Conservation (phyloP, 2,888 invertebrate genomes). For the Parascotia fuliginaria region DNA sequence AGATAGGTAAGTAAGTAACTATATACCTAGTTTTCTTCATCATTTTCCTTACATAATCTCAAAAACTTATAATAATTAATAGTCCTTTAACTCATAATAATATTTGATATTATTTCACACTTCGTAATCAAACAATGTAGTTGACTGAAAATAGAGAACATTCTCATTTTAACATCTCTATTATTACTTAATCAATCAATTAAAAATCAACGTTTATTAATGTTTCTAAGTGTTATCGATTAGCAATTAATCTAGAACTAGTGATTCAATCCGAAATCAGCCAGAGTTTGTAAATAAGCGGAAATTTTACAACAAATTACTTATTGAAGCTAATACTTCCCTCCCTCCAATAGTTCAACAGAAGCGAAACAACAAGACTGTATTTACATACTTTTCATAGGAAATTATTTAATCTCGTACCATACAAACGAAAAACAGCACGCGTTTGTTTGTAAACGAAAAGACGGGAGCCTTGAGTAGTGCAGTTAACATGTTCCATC, state of each 20-base stretch:
- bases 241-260: not conserved
- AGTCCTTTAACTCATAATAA: no score
- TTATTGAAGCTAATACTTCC: slow-evolving; percentile 3
- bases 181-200: not conserved
- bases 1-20: no score
- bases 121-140: no score
- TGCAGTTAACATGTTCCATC: slow-evolving; percentile 76
- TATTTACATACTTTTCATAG: slow-evolving; percentile 66
- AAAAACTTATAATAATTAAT: no score
- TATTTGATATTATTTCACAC: no score
- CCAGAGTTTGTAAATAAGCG: slow-evolving; percentile 4
- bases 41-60: no score
- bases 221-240: not conserved
- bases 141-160: no score
- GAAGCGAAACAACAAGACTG: slow-evolving; percentile 48
- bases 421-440: slow-evolving; percentile 73
- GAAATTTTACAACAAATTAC: slow-evolving; percentile 15
- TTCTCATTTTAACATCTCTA: not conserved
- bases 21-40: no score
- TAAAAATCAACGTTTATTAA: not conserved
- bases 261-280: slow-evolving; percentile 4
- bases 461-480: slow-evolving; percentile 71
- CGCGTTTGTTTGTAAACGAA: slow-evolving; percentile 77
- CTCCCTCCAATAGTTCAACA: slow-evolving; percentile 33
- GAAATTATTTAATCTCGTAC: slow-evolving; percentile 75